A percentile compares a stretch with the other conserved stretches of the same genome.
phyloP scores from a whole-genome alignment of 2,113 vertebrate species.

The Dromiciops gliroides region DNA sequence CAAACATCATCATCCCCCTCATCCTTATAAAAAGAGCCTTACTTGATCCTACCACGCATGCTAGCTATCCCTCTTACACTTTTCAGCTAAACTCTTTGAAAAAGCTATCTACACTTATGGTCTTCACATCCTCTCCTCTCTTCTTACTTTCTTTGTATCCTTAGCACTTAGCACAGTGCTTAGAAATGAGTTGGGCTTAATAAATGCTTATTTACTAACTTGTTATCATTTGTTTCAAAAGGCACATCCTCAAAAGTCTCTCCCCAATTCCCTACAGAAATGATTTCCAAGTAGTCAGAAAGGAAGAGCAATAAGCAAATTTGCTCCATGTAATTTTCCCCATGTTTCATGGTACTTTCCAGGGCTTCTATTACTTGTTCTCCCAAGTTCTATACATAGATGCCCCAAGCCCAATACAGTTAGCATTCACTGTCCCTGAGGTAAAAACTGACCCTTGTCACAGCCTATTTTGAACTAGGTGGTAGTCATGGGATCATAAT shows the following conservation, averaged over 20 bases:
- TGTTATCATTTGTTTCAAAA: slow-evolving; percentile 34
- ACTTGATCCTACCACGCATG: background rate
- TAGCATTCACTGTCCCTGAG: background rate
- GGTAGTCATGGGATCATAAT: background rate
- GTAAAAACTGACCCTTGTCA: background rate
- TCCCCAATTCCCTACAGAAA: background rate
- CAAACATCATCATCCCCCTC: background rate
- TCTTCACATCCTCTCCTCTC: background rate
- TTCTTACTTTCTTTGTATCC: background rate
- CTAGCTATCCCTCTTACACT: background rate
- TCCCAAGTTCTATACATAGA: background rate
- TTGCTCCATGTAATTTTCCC: background rate
- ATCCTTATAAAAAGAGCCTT: background rate
- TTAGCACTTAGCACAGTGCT: background rate
- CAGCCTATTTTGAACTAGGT: background rate
- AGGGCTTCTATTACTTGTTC: background rate
- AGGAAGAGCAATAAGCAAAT: background rate
- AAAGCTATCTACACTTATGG: background rate
- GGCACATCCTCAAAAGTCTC: slow-evolving; percentile 35
- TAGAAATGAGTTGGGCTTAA: background rate
- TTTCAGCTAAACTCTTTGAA: background rate
- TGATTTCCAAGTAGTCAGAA: slow-evolving; percentile 1
- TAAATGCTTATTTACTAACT: slow-evolving; percentile 39
- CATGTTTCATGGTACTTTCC: background rate
- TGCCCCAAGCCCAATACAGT: background rate